phyloP scores from a whole-genome alignment of 2,797 vertebrate genomes.

The Tiaroga cobitis region DNA sequence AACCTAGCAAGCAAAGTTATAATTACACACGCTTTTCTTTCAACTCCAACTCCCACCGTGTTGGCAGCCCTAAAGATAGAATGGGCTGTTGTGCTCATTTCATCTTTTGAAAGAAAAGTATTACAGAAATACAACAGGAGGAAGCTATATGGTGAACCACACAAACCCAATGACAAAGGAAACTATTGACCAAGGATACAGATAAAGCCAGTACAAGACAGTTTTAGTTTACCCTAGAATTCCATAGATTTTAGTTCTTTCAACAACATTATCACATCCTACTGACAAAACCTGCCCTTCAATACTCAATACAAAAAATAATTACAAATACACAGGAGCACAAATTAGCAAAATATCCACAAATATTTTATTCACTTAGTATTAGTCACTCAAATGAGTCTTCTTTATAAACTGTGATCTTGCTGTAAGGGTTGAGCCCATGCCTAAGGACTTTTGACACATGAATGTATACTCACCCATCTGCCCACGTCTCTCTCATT shows the following conservation, averaged over 20 bases:
- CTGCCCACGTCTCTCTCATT: background rate
- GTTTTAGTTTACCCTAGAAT: background rate
- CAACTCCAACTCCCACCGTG: background rate
- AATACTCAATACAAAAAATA: background rate
- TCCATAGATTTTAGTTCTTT: background rate
- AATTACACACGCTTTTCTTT: background rate
- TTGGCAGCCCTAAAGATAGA: background rate
- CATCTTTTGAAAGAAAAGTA: background rate
- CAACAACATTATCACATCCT: background rate
- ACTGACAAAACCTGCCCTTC: background rate
- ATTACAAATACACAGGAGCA: background rate
- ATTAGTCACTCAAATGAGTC: background rate
- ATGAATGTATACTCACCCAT: constrained; percentile 33
- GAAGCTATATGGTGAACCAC: background rate
- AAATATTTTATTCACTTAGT: background rate
- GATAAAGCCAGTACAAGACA: background rate
- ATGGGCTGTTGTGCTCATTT: background rate
- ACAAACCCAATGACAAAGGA: background rate
- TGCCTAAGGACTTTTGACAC: background rate
- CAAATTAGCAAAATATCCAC: background rate
- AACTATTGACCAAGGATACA: background rate
- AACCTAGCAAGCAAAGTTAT: background rate
- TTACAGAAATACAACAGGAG: background rate
- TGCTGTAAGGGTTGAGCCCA: background rate
- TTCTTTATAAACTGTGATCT: background rate